Base-by-base conservation (phyloP, 37 sponge, comb jelly and placozoan genomes). In the Cliona cf. orientalis region DNA sequence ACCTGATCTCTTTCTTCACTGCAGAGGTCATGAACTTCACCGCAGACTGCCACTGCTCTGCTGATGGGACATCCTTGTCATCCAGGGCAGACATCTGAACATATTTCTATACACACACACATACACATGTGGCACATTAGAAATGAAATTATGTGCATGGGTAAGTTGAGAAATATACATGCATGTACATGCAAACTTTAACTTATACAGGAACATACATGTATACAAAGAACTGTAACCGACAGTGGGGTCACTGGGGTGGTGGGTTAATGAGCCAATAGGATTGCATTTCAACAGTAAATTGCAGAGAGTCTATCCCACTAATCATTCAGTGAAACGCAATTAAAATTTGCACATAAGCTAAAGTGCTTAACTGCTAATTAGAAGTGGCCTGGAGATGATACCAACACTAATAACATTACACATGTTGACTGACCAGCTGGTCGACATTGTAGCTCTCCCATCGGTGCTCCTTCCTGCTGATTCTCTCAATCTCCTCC, bases 51-150 rank as follows among this genome's bases (percentile, higher is more conserved):
- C 97, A 97, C 71, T 91, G 85, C 67, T 86, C 85, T 17, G 79
- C 69, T 6, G 96, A 74, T 0, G 81, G 84, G 1, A 97, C 95
- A 72, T 95, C 91, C 38, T 89, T 89, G 75, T 97, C 97, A 76
- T 94, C 95, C 63, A 97, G 83, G 46, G 97, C 83, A 42, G 93
- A 94, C 78, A 92, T 87, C 69, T 97, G 97, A 19, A 97, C 97
- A 72, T 90, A 91, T 86, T 92, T 78, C 88, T 83, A 61, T 21
- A 82, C 0, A 85, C n/a, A n/a, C n/a, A n/a, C n/a, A n/a, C n/a
- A n/a, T n/a, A n/a, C n/a, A n/a, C n/a, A n/a, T n/a, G n/a, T n/a
- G n/a, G n/a, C n/a, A n/a, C n/a, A n/a, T n/a, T n/a, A n/a, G n/a
- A n/a, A n/a, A n/a, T n/a, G n/a, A n/a, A n/a, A n/a, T n/a, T n/a